Evolutionary conservation across 2,888 invertebrate genomes (phyloP), one percentile per base, ranked within the genome.

Genomic region (Macrophya annulata): DNA sequence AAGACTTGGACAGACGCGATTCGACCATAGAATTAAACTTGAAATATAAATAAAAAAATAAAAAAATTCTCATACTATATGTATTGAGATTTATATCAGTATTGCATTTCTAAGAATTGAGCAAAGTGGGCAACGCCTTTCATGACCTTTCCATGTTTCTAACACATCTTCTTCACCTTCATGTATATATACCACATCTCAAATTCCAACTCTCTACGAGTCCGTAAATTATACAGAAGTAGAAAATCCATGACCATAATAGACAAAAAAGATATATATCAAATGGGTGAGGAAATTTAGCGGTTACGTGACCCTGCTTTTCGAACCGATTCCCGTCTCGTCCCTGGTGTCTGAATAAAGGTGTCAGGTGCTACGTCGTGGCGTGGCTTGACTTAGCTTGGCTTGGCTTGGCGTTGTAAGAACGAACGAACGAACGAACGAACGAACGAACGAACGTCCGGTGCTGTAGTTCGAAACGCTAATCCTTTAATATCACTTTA

Each of bases 401-500:
- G 48, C 48, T 48, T 12, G 1, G 31, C 1, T 31, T 31, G 31
- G 31, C 31, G 31, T 31, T 3, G 31, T 31, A 31, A 31, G 31
- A 31, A 31, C 31, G 31, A 31, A 55, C 55, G n/a, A 55, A 17
- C 51, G 25, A 25, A 62, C 9, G 62, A 25, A 62, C 25, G 62
- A n/a, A n/a, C 55, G n/a, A n/a, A 55, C 55, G n/a, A 9, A 55
- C 15, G 1, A 15, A 17, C 40, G 62, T 62, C 51, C 81, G 62
- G 62, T n/a, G 31, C 62, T 12, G 43, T n/a, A 31, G 31, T 12
- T 37, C 37, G 37, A 84, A 89, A 89, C 89, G 87, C 89, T 91
- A 91, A 92, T 92, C 90, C 90, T 86, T 88, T 89, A 87, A 89
- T 90, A 91, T 91, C 90, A 87, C 88, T 89, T 89, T 89, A 90